These are phyloP conservation scores for Asarcornis scutulata DNA, from an alignment of 2,113 vertebrate species.

Conservation along the genomic window DNA sequence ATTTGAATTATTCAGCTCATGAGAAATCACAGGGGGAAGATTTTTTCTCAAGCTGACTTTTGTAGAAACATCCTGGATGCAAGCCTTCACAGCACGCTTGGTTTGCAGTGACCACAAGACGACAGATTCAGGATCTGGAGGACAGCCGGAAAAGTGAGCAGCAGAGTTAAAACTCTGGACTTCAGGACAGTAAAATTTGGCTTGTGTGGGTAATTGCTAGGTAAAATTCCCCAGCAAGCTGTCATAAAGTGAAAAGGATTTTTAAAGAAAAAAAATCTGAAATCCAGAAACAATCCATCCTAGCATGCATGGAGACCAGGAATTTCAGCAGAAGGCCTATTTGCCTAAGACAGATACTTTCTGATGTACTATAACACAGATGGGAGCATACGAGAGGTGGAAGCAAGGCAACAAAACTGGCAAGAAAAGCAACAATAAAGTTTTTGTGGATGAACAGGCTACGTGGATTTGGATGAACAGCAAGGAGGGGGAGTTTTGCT, in stretches of 20 bases:
- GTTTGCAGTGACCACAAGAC: neutral
- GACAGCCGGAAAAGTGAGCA: neutral
- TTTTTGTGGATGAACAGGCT: neutral
- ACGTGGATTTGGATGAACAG: too few relatives aligned
- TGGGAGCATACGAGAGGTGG: neutral
- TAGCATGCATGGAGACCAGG: neutral
- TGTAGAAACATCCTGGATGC: neutral
- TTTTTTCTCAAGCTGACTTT: conserved; percentile 39
- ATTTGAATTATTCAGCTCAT: neutral
- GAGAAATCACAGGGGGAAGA: neutral
- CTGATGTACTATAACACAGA: neutral
- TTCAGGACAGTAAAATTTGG: neutral
- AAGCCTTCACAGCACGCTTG: conserved; percentile 4
- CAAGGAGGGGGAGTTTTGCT: neutral
- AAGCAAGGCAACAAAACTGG: neutral
- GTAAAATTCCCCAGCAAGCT: neutral
- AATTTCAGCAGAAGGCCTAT: neutral
- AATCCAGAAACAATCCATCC: neutral
- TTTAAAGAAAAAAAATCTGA: neutral
- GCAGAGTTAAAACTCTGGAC: neutral
- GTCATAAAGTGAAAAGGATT: neutral
- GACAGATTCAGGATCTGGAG: neutral
- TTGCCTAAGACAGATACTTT: neutral
- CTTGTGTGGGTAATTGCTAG: neutral
- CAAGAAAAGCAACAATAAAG: neutral